phyloP scores from a whole-genome alignment of 64 coral and sea anemone species.

The Exaiptasia diaphana region DNA sequence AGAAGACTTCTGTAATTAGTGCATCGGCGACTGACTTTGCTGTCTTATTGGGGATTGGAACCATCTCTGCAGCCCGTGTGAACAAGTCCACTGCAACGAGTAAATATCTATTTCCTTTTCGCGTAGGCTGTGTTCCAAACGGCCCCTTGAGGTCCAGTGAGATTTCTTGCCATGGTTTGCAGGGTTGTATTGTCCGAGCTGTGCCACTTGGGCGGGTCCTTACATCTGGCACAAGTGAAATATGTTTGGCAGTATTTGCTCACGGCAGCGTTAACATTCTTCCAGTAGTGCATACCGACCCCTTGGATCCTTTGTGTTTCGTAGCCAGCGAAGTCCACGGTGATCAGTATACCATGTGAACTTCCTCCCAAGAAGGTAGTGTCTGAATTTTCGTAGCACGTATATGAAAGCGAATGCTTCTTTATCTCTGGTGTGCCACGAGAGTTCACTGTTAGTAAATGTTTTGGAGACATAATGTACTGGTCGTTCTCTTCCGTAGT shows the following conservation, averaged over 20 bases:
- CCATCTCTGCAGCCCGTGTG: conserved; percentile 27
- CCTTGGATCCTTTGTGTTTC: conserved; percentile 43
- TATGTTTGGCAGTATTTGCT: conserved; percentile 18
- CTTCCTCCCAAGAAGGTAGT: conserved; percentile 12
- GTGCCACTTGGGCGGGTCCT: background rate
- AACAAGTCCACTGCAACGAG: conserved; percentile 28
- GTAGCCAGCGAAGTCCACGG: conserved; percentile 32
- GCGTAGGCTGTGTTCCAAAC: conserved; percentile 53
- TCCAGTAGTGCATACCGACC: conserved; percentile 42
- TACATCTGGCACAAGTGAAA: conserved; percentile 23
- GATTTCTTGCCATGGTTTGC: conserved; percentile 35
- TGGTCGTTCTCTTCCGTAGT: background rate
- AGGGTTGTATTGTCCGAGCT: conserved; percentile 18
- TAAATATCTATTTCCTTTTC: conserved; percentile 35
- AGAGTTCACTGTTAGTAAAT: conserved; percentile 14
- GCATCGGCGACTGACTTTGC: conserved; percentile 19
- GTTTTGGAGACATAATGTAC: conserved; percentile 46
- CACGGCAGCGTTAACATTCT: background rate
- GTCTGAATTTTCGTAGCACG: conserved; percentile 7
- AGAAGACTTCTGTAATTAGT: conserved; percentile 17
- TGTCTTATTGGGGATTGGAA: conserved; percentile 40
- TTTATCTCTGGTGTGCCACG: conserved; percentile 54
- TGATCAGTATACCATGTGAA: conserved; percentile 55
- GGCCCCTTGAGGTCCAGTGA: conserved; percentile 46
- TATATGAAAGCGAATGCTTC: conserved; percentile 42